Base-by-base conservation (phyloP, 1,140 invertebrate genomes). In the Drosophila subpulchrella region DNA sequence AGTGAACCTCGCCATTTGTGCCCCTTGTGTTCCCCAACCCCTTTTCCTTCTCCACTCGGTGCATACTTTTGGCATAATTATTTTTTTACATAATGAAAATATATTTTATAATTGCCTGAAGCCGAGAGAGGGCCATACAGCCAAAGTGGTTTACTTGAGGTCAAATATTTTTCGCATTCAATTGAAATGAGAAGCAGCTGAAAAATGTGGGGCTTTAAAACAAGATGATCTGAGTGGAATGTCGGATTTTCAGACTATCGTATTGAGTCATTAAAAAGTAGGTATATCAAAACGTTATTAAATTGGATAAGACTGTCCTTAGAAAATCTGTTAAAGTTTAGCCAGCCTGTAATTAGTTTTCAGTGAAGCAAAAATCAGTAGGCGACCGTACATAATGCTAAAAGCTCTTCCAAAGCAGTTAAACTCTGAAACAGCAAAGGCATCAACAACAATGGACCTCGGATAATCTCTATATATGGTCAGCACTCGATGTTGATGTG, bases 21-120 rank as follows among this genome's bases (percentile, higher is more conserved):
- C 17, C 46, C 10, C 11, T 4, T 50, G 15, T n/a, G n/a, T 32
- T 50, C 27, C 27, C 3, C 46, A 10, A 10, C 20, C 27, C 5
- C 27, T 38, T n/a, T 24, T 13, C 6, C 24, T 27, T 8, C 24
- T 6, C 7, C 59, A n/a, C 20, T 34, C 53, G 30, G 39, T 66
- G 59, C 65, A 60, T 62, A 78, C 65, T 72, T 78, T 82, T 66
- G 83, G 75, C 71, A 86, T 88, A 88, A 82, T 86, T 86, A 82
- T 86, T 86, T 82, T 85, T 86, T 82, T 55, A 39, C 82, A 60
- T 81, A 75, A 82, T 82, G 75, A 57, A 81, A 81, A 81, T 80
- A 77, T 51, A 86, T 79, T 86, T 88, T 76, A 76, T 88, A 88
- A 86, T 86, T 86, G 71, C 65, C 82, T 51, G 30, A 20, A 17